phyloP scores from a whole-genome alignment of 1,140 invertebrate species.

The Atta colombica region DNA sequence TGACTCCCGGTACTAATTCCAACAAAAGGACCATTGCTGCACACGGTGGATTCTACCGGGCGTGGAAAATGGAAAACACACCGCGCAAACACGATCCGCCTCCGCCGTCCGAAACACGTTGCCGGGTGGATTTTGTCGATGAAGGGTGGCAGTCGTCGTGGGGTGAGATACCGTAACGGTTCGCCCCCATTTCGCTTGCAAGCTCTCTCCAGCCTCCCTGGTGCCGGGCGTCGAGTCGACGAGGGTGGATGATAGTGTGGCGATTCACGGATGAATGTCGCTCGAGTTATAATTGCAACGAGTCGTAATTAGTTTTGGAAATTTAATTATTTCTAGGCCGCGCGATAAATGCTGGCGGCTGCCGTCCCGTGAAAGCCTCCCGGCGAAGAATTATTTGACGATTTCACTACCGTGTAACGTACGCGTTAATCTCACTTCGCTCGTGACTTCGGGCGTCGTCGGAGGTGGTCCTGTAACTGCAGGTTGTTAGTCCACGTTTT shows the following conservation, averaged over 20 bases:
- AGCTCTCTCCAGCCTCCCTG: background rate
- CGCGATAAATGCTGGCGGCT: conserved; percentile 71
- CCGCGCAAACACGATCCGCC: conserved; percentile 17
- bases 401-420: conserved; percentile 53
- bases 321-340: conserved; percentile 81
- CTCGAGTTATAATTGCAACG: conserved; percentile 80
- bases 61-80: conserved; percentile 63
- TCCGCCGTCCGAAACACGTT: conserved; percentile 57
- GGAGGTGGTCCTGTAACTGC: background rate
- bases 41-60: background rate
- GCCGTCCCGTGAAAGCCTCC: conserved; percentile 24
- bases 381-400: conserved; percentile 71
- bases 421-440: conserved; percentile 65
- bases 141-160: conserved; percentile 33
- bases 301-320: conserved; percentile 82
- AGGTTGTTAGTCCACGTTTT: conserved; percentile 7
- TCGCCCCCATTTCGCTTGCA: conserved; percentile 18
- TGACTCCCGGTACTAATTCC: conserved; percentile 45
- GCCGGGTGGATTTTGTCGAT: conserved; percentile 55
- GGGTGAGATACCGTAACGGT: conserved; percentile 32
- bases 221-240: background rate
- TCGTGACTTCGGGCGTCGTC: conserved; percentile 43
- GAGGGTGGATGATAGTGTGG: conserved; percentile 44
- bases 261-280: conserved; percentile 73
- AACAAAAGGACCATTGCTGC: conserved; percentile 42